A percentile compares a stretch with the other conserved stretches of the same genome.
These are phyloP conservation scores for Oxyura jamaicensis DNA, from an alignment of 2,113 vertebrate genomes.

Conservation along the genomic window DNA sequence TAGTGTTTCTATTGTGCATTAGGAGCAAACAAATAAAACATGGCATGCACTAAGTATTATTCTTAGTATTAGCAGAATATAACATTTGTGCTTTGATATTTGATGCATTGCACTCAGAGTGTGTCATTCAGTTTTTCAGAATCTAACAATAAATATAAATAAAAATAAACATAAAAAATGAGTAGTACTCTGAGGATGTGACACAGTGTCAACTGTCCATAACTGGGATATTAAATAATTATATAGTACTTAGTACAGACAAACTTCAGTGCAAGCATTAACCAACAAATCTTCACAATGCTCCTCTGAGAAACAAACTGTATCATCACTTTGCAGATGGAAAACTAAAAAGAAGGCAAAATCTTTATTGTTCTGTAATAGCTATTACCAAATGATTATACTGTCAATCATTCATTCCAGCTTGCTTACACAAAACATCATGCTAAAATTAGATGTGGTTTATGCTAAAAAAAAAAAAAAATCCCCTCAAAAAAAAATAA, in stretches of 20 bases:
- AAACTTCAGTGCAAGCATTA: slow-evolving; percentile 9
- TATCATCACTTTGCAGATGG: neutral
- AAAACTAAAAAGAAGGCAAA: neutral
- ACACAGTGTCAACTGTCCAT: neutral
- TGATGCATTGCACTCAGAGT: neutral
- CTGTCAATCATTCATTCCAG: slow-evolving; percentile 54
- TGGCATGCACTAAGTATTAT: neutral
- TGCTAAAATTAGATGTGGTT: slow-evolving; percentile 64
- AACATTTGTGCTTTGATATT: neutral
- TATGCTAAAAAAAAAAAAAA: neutral
- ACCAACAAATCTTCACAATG: neutral
- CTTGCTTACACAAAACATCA: slow-evolving; percentile 34
- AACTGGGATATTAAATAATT: slow-evolving; percentile 23
- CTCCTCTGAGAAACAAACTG: neutral
- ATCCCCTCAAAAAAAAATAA: neutral
- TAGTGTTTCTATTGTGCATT: neutral
- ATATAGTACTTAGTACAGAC: neutral
- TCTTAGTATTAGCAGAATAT: neutral
- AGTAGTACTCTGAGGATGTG: neutral
- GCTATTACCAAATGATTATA: slow-evolving; percentile 16
- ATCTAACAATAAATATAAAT: neutral
- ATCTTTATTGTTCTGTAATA: slow-evolving; percentile 15
- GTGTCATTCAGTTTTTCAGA: neutral
- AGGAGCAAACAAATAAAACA: neutral
- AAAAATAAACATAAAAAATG: neutral